phyloP scores from a whole-genome alignment of 1,140 invertebrate genomes.

The Cyphomyrmex costatus region DNA sequence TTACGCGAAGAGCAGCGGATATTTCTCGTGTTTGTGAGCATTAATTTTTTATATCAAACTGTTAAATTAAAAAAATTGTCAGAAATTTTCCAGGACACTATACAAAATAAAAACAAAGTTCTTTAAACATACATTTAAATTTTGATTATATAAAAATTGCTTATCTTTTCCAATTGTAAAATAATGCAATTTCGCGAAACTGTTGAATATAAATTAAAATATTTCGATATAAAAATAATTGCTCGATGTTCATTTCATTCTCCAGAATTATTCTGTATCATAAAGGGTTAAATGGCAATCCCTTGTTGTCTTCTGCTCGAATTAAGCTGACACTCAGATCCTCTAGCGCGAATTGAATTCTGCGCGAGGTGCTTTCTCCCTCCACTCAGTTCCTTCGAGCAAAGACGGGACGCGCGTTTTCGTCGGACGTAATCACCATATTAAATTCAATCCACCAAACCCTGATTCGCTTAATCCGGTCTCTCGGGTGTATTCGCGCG shows the following conservation, averaged over 20 bases:
- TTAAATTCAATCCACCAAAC: slow-evolving; percentile 71
- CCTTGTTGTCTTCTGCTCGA: slow-evolving; percentile 15
- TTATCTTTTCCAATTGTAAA: slow-evolving; percentile 1
- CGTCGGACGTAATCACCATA: slow-evolving; percentile 67
- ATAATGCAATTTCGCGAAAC: neutral
- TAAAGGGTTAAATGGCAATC: slow-evolving; percentile 22
- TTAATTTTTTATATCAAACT: neutral
- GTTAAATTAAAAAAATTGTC: neutral
- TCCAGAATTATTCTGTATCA: neutral
- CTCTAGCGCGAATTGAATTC: slow-evolving; percentile 38
- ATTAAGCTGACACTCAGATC: neutral
- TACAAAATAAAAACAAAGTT: neutral
- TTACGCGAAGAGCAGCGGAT: neutral
- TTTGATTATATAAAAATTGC: neutral
- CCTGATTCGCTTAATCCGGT: slow-evolving; percentile 69
- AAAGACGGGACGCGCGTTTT: slow-evolving; percentile 38
- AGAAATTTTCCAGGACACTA: neutral
- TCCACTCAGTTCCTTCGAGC: neutral
- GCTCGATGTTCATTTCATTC: slow-evolving; percentile 4
- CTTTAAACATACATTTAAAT: slow-evolving; percentile 5
- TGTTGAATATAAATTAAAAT: slow-evolving; percentile 6
- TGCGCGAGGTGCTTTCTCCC: neutral
- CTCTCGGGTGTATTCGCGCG: slow-evolving; percentile 20
- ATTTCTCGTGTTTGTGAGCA: neutral
- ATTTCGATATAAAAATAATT: neutral